A percentile compares a stretch with the other conserved stretches of the same genome.
These are phyloP conservation scores for Nettapus auritus DNA, from an alignment of 2,113 vertebrate species.

Conservation along the genomic window DNA sequence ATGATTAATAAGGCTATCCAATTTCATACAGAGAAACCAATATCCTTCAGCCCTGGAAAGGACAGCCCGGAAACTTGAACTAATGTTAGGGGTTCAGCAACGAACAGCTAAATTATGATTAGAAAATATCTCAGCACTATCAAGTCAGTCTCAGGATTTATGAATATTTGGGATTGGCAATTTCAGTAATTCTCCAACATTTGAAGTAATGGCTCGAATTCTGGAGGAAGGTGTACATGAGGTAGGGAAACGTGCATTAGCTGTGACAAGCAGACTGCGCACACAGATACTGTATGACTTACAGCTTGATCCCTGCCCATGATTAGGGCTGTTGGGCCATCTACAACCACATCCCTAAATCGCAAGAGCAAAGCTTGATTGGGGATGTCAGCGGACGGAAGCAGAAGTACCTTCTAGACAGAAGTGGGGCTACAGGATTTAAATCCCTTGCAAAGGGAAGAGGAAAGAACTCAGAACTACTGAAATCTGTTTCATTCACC, in stretches of 20 bases:
- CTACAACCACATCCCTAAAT: neutral
- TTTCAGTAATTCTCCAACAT: neutral
- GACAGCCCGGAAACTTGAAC: neutral
- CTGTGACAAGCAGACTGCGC: neutral
- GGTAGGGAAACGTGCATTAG: neutral
- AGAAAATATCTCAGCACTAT: neutral
- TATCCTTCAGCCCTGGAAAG: neutral
- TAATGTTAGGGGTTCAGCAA: fast-evolving
- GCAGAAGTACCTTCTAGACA: neutral
- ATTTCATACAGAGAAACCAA: neutral
- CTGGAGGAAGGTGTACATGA: neutral
- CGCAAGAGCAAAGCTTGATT: neutral
- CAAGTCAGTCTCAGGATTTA: neutral
- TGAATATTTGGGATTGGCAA: neutral
- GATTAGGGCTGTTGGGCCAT: neutral
- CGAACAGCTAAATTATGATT: neutral
- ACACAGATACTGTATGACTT: neutral
- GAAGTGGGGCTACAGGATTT: neutral
- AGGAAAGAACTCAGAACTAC: neutral
- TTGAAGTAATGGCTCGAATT: neutral
- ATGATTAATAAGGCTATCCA: fast-evolving
- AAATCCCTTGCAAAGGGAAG: no score
- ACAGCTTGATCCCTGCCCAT: no score
- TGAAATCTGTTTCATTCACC: neutral
- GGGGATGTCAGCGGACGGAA: neutral